Evolutionary conservation across 2,888 invertebrate species (phyloP).

Genomic region (Cryptocephalus primarius): DNA sequence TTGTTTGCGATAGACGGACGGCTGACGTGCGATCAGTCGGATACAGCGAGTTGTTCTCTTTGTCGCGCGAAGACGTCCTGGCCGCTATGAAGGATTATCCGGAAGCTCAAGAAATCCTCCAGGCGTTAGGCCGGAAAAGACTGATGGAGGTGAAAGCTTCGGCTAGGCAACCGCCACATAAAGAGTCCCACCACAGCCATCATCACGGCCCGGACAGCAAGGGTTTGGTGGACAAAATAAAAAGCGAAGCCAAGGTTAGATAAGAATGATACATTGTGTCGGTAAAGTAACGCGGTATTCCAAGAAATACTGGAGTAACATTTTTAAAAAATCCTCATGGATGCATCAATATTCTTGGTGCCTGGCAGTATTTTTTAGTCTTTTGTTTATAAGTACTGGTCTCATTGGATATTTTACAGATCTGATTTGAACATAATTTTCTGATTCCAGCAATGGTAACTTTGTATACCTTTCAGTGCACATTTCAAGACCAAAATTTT

Average conservation of each 20-base stretch:
- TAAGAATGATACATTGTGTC: too few species aligned
- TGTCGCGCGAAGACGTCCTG: slow-evolving; percentile 87
- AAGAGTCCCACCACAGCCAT: slow-evolving; percentile 22
- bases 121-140: slow-evolving; percentile 74
- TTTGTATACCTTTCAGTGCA: too few species aligned
- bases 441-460: too few species aligned
- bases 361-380: too few species aligned
- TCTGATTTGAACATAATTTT: too few species aligned
- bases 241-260: slow-evolving; percentile 63
- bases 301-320: background rate
- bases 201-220: slow-evolving; percentile 35
- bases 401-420: too few species aligned
- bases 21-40: slow-evolving; percentile 94
- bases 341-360: too few species aligned
- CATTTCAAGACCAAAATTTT: too few species aligned
- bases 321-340: background rate
- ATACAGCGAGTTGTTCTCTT: slow-evolving; percentile 87
- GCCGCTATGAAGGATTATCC: slow-evolving; percentile 96
- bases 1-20: slow-evolving; percentile 56
- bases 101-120: slow-evolving; percentile 90
- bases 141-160: slow-evolving; percentile 66
- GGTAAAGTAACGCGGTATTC: background rate
- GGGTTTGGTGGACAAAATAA: slow-evolving; percentile 71
- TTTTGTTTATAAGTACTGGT: too few species aligned
- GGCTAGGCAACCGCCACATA: slow-evolving; percentile 28